These are phyloP conservation scores for Oryzias javanicus DNA, from an alignment of 2,113 vertebrate genomes.

Conservation along the genomic window DNA sequence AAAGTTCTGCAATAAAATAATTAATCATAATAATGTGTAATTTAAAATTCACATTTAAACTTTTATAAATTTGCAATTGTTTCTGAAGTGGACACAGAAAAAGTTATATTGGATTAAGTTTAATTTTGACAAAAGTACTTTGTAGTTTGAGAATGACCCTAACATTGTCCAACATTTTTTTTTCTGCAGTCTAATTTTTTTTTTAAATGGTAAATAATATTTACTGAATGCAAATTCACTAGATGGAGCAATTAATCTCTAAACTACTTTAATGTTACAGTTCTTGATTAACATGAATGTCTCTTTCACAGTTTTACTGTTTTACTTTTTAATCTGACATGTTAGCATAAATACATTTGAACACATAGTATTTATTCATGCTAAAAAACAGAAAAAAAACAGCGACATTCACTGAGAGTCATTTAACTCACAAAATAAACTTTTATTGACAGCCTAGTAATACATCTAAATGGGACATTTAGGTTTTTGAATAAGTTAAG, in stretches of 20 bases:
- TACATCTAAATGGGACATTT: not conserved
- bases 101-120: too few relatives aligned
- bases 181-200: too few relatives aligned
- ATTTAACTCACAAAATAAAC: not conserved
- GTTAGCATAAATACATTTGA: slow-evolving; percentile 27
- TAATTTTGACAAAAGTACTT: too few relatives aligned
- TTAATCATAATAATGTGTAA: too few relatives aligned
- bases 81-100: too few relatives aligned
- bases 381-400: slow-evolving; percentile 50
- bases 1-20: too few relatives aligned
- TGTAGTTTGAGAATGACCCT: too few relatives aligned
- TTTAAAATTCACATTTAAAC: too few relatives aligned
- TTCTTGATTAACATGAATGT: not conserved
- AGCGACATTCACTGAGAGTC: slow-evolving; percentile 24
- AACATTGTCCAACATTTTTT: too few relatives aligned
- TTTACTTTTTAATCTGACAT: slow-evolving; percentile 44
- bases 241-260: not conserved
- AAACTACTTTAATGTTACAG: not conserved
- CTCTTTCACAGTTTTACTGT: slow-evolving; percentile 19
- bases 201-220: too few relatives aligned
- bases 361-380: slow-evolving; percentile 54
- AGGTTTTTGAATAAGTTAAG: not conserved
- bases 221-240: too few relatives aligned
- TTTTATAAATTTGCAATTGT: too few relatives aligned
- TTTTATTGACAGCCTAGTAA: slow-evolving; percentile 2